A percentile compares a stretch with the other conserved stretches of the same genome.
Evolutionary conservation across 2,888 invertebrate genomes (phyloP).

Genomic region (Eustalomyia histrio): DNA sequence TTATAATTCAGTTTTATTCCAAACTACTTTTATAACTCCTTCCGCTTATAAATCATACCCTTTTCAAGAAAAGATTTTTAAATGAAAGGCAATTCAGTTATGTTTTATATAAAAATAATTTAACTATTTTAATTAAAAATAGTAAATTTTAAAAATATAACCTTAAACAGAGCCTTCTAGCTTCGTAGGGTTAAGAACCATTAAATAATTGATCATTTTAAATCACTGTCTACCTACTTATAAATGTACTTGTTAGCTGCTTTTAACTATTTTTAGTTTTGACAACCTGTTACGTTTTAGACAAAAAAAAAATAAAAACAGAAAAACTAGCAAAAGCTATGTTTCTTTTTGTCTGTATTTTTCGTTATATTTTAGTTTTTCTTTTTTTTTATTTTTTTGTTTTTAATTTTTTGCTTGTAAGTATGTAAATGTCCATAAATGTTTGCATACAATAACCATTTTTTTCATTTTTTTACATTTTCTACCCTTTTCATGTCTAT

Average conservation of each 20-base stretch:
- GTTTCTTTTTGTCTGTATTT: slow-evolving; percentile 34
- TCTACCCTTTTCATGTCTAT: slow-evolving; percentile 49
- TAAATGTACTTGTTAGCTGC: neutral
- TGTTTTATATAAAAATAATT: too few relatives aligned
- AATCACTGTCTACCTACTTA: neutral
- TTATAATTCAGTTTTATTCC: too few relatives aligned
- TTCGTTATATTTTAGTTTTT: slow-evolving; percentile 35
- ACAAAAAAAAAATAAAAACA: slow-evolving; percentile 25
- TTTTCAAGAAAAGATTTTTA: too few relatives aligned
- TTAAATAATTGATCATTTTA: neutral
- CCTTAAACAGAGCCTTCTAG: too few relatives aligned
- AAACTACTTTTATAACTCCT: too few relatives aligned
- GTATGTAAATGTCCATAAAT: slow-evolving; percentile 56
- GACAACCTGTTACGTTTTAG: slow-evolving; percentile 55
- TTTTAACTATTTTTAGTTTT: slow-evolving; percentile 26
- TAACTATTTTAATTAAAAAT: too few relatives aligned
- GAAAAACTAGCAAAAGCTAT: slow-evolving; percentile 19
- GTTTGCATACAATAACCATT: slow-evolving; percentile 41
- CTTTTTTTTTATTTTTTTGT: slow-evolving; percentile 1
- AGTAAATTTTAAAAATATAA: too few relatives aligned
- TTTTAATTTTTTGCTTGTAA: slow-evolving; percentile 20
- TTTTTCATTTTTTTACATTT: slow-evolving; percentile 39
- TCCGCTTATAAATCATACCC: too few relatives aligned
- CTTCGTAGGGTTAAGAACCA: too few relatives aligned
- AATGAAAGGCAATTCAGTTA: too few relatives aligned